These are phyloP conservation scores for Euglossa dilemma DNA, from an alignment of 1,140 invertebrate genomes.

Conservation along the genomic window DNA sequence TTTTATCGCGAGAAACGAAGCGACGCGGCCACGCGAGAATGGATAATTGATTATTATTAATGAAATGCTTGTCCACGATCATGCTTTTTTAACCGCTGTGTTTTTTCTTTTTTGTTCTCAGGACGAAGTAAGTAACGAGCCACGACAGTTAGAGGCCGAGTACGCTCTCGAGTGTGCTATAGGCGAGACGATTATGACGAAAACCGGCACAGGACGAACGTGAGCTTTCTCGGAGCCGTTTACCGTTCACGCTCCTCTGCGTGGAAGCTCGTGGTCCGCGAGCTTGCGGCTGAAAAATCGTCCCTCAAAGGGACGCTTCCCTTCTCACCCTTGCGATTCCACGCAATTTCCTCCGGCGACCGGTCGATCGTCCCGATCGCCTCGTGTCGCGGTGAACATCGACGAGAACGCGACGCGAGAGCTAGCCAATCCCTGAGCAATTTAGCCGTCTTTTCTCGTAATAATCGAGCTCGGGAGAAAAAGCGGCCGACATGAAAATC, in stretches of 20 bases:
- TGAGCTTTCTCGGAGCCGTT: slow-evolving; percentile 63
- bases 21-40: slow-evolving; percentile 41
- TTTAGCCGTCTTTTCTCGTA: no score
- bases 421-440: not conserved
- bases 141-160: slow-evolving; percentile 55
- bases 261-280: not conserved
- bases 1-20: slow-evolving; percentile 21
- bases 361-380: no score
- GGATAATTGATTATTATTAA: slow-evolving; percentile 61
- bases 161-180: slow-evolving; percentile 58
- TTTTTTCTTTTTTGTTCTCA: slow-evolving; percentile 80
- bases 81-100: slow-evolving; percentile 73
- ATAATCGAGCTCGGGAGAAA: not conserved
- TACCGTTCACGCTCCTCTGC: slow-evolving; percentile 18
- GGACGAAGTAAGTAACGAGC: slow-evolving; percentile 81
- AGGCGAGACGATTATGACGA: slow-evolving; percentile 63
- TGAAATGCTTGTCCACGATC: slow-evolving; percentile 58
- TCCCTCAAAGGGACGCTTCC: not conserved
- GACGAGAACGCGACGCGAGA: no score
- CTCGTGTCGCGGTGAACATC: no score
- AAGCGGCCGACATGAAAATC: not conserved
- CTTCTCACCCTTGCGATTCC: not conserved
- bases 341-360: no score
- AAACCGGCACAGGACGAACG: slow-evolving; percentile 63
- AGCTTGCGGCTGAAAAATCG: not conserved